A percentile compares a stretch with the other conserved stretches of the same genome.
Conservation (phyloP, 1,140 invertebrate genomes). For the Hylaeus volcanicus region DNA sequence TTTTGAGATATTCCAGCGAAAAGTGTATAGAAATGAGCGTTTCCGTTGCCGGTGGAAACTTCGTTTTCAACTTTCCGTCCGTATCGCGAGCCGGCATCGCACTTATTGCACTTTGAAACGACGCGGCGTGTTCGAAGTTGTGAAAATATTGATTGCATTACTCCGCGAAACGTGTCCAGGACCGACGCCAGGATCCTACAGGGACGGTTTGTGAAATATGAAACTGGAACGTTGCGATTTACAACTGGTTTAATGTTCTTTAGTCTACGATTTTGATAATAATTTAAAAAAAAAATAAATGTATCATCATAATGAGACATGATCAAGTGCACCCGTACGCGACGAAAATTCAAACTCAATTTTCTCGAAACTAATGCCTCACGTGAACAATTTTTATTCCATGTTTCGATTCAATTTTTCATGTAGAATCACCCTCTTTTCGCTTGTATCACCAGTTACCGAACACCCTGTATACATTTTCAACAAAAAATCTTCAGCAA, state of each 20-base stretch:
- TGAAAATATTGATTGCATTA: slow-evolving; percentile 37
- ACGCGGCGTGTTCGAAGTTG: background rate
- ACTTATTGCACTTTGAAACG: slow-evolving; percentile 26
- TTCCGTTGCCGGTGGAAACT: background rate
- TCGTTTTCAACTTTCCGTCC: slow-evolving; percentile 31
- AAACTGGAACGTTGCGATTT: background rate
- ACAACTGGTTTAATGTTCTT: background rate
- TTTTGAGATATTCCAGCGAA: slow-evolving; percentile 11
- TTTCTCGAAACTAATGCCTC: too few species aligned
- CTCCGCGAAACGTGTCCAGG: background rate
- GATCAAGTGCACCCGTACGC: too few species aligned
- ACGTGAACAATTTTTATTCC: too few species aligned
- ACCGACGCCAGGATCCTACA: background rate
- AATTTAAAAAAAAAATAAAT: background rate
- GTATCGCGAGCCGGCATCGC: slow-evolving; percentile 19
- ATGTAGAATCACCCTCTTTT: too few species aligned
- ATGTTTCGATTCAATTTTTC: too few species aligned
- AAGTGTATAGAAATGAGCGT: slow-evolving; percentile 18
- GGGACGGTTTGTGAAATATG: background rate
- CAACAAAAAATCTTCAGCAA: too few species aligned
- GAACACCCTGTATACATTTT: too few species aligned
- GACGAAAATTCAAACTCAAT: too few species aligned
- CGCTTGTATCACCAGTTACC: too few species aligned
- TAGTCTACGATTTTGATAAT: background rate
- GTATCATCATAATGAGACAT: too few species aligned